Conservation (phyloP, 2,888 invertebrate genomes). For the Leucophora obtusa region DNA sequence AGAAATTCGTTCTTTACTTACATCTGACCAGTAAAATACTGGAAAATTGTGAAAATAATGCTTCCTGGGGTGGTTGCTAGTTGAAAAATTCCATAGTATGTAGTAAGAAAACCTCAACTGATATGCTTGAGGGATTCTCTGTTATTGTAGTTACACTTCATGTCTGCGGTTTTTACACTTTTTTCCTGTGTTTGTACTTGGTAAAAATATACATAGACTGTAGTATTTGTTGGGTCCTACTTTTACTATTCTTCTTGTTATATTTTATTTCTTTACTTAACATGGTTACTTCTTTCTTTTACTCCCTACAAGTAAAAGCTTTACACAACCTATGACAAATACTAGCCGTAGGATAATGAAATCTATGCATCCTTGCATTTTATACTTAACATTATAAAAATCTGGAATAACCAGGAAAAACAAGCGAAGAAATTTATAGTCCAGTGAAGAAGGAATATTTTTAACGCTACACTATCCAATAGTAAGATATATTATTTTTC, state of each 20-base stretch:
- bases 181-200: constrained; percentile 54
- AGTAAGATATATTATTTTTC: too few relatives aligned
- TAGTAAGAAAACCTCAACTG: constrained; percentile 58
- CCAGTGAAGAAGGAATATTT: too few relatives aligned
- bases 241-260: constrained; percentile 39
- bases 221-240: constrained; percentile 48
- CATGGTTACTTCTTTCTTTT: constrained; percentile 21
- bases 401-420: constrained; percentile 18
- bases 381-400: constrained; percentile 31
- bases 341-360: constrained; percentile 52
- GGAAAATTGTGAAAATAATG: constrained; percentile 27
- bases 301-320: constrained; percentile 37
- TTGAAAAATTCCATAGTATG: neutral
- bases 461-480: too few relatives aligned
- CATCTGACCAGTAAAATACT: constrained; percentile 8
- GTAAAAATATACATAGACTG: constrained; percentile 45
- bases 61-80: constrained; percentile 13
- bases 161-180: constrained; percentile 64
- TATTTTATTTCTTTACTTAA: constrained; percentile 25
- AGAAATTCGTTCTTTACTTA: constrained; percentile 19
- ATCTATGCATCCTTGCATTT: constrained; percentile 52
- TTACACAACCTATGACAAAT: constrained; percentile 41
- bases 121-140: constrained; percentile 63
- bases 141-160: constrained; percentile 64
- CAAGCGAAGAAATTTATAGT: neutral